Evolutionary conservation across 2,888 invertebrate species (phyloP).

Genomic region (Agriopis leucophaearia): DNA sequence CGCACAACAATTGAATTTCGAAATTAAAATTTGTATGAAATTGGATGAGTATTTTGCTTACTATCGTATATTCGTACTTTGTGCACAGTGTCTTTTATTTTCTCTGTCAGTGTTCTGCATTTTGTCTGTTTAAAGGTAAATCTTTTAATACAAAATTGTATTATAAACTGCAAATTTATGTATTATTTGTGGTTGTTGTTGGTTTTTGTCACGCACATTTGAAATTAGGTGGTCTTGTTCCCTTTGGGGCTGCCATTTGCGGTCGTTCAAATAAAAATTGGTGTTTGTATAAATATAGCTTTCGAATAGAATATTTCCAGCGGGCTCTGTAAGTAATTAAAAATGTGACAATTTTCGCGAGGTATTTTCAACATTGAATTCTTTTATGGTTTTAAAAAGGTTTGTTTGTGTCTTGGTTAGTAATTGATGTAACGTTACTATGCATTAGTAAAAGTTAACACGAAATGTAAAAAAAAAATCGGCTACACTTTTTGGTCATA

Average conservation of each 20-base stretch:
- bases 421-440: no score
- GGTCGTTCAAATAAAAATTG: constrained; percentile 6
- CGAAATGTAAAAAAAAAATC: no score
- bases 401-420: no score
- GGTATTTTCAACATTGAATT: no score
- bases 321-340: constrained; percentile 1
- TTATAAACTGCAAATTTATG: neutral
- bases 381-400: no score
- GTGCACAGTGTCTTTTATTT: neutral
- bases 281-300: constrained; percentile 2
- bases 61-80: no score
- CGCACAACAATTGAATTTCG: no score
- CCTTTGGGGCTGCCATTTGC: constrained; percentile 15
- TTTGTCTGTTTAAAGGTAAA: neutral
- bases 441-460: no score
- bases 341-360: no score
- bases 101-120: neutral
- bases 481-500: no score
- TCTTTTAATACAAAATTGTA: neutral
- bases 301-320: neutral
- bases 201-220: constrained; percentile 20
- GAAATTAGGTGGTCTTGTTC: constrained; percentile 11
- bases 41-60: no score
- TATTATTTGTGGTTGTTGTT: constrained; percentile 3
- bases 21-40: no score